A percentile compares a stretch with the other conserved stretches of the same genome.
phyloP scores from a whole-genome alignment of 2,888 invertebrate genomes.

The Eilema caniola region DNA sequence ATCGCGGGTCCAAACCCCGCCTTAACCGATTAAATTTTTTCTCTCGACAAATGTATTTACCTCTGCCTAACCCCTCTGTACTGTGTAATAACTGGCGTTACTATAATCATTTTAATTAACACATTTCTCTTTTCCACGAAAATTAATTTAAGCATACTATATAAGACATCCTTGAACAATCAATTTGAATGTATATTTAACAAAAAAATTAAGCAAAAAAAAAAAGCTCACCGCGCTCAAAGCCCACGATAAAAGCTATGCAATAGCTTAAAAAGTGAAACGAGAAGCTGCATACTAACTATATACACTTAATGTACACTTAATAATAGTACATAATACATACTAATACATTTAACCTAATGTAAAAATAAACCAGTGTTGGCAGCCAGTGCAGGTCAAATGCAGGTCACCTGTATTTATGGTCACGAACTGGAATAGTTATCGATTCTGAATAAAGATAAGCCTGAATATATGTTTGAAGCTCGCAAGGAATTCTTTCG shows the following conservation, averaged over 20 bases:
- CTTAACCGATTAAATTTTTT: no score
- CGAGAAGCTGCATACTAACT: no score
- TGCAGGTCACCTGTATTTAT: slow-evolving; percentile 41
- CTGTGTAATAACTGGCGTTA: neutral
- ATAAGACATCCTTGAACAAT: neutral
- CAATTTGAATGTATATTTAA: slow-evolving; percentile 1
- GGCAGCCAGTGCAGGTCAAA: slow-evolving; percentile 16
- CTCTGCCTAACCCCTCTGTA: neutral
- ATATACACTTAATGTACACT: no score
- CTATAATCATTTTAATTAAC: neutral
- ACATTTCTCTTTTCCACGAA: neutral
- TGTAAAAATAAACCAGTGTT: slow-evolving; percentile 27
- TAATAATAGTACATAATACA: no score
- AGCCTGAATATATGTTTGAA: slow-evolving; percentile 24
- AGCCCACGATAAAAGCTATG: no score
- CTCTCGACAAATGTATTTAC: no score
- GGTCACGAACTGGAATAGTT: slow-evolving; percentile 33
- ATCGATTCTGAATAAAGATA: slow-evolving; percentile 56
- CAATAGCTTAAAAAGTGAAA: no score
- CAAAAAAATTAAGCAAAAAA: no score
- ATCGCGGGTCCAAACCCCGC: no score
- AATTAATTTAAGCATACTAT: neutral
- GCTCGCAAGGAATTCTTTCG: slow-evolving; percentile 20
- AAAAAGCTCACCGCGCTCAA: no score
- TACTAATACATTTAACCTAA: slow-evolving; percentile 4